Conservation (phyloP, 2,113 vertebrate species). For the Oreochromis spilurus region DNA sequence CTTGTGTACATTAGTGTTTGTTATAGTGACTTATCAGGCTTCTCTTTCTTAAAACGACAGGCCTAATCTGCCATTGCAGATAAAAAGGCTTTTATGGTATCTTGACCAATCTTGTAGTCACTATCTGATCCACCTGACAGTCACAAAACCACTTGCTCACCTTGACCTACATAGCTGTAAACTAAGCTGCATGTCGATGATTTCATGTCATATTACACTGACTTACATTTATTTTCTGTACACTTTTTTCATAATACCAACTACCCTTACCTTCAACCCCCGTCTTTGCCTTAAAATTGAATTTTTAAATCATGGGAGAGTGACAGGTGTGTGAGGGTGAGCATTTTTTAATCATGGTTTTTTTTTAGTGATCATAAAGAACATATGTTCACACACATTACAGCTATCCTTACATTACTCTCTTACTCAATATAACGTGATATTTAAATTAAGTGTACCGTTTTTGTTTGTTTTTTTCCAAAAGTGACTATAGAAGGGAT, state of each 20-base stretch:
- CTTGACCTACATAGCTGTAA: conserved; percentile 25
- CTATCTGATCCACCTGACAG: conserved; percentile 9
- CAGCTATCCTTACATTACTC: background rate
- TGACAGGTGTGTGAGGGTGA: background rate
- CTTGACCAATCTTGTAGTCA: background rate
- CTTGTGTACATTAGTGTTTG: background rate
- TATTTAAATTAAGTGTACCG: background rate
- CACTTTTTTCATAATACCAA: background rate
- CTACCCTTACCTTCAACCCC: background rate
- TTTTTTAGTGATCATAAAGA: background rate
- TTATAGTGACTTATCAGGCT: background rate
- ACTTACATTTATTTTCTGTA: background rate
- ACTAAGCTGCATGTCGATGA: background rate
- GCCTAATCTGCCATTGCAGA: conserved; percentile 13
- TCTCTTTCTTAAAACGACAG: conserved; percentile 22
- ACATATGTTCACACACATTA: background rate
- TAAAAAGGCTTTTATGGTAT: conserved; percentile 35
- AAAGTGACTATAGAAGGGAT: background rate
- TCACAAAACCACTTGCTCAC: background rate
- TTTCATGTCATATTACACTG: background rate
- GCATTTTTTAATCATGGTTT: background rate
- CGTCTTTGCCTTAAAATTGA: background rate
- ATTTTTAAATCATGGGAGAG: background rate
- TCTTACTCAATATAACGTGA: background rate
- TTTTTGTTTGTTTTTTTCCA: background rate